Base-by-base conservation (phyloP, 2,113 vertebrate genomes). In the Oryzias woworae region DNA sequence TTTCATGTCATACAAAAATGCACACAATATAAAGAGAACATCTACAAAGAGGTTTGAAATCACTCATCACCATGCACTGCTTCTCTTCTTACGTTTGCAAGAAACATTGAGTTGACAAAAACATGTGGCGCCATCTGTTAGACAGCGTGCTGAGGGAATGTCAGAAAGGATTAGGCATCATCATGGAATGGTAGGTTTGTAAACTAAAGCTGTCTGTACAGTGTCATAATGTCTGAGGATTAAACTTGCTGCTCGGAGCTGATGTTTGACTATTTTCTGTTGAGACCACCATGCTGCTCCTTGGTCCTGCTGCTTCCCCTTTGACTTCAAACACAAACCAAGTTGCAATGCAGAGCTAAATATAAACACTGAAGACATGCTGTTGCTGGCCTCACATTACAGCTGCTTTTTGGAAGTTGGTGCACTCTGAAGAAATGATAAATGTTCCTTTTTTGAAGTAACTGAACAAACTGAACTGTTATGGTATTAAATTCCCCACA, bases 21-120 rank as follows among this genome's bases (percentile, higher is more conserved):
- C 87, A 92, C 87, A 92, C 91, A 88, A 92, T 91, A 89, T 88
- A 92, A 92, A 92, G 83, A 91, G 83, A 91, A 85, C 88, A 91
- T 87, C 84, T 88, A 85, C 85, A 87, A 91, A 83, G 88, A 77
- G 77, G 67, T 44, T 80, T 71, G 71, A 87, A 88, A 86, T 58
- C 3, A 57, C 51, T 58, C 59, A 66, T 71, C 61, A 81, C 72
- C 71, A 60, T 58, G 79, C 10, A 26, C 77, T 78, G 62, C 60
- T 70, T 75, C 64, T 72, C 52, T 79, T 45, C 78, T 85, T 66
- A 69, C 77, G 73, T 82, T 69, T 73, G 71, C 81, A 70, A 71
- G 66, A 80, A 12, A 16, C n/a, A 26, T 28, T 53, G 7, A 16
- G 7, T 28, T 16, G 74, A 77, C 69, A 71, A 69, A 73, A 80